Evolutionary conservation across 2,797 vertebrate species (phyloP).

Genomic region (Phalloptychus januarius): DNA sequence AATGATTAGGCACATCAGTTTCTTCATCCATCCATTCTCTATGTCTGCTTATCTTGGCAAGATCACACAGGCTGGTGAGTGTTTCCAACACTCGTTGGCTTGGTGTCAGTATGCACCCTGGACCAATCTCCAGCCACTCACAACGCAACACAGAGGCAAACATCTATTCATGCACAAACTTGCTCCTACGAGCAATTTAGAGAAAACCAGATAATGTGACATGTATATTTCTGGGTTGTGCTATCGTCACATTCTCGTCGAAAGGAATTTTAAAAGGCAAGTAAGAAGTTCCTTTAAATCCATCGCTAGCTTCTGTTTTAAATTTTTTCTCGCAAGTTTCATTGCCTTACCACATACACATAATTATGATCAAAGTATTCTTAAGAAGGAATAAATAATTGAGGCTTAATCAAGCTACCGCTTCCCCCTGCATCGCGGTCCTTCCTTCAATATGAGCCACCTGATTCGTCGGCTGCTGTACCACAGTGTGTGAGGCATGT

Average conservation of each 20-base stretch:
- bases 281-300: background rate
- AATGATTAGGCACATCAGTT: background rate
- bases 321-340: background rate
- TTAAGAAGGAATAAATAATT: background rate
- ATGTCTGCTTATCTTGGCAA: background rate
- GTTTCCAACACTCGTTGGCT: background rate
- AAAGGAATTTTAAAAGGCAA: background rate
- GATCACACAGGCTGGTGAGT: background rate
- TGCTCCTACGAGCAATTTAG: background rate
- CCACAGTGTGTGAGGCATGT: constrained; percentile 37
- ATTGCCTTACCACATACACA: background rate
- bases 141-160: background rate
- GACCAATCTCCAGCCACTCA: background rate
- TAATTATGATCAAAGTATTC: background rate
- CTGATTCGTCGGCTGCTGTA: constrained; percentile 1
- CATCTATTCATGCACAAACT: background rate
- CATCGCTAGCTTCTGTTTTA: background rate
- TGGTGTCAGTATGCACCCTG: background rate
- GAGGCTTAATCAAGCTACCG: background rate
- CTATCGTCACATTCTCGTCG: background rate
- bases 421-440: background rate
- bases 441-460: background rate
- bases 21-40: background rate
- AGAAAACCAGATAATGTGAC: background rate
- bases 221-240: background rate